Percentiles rank a stretch among this genome's conserved stretches.
Evolutionary conservation across 1,140 invertebrate genomes (phyloP).

Genomic region (Phymorhynchus buccinoides): DNA sequence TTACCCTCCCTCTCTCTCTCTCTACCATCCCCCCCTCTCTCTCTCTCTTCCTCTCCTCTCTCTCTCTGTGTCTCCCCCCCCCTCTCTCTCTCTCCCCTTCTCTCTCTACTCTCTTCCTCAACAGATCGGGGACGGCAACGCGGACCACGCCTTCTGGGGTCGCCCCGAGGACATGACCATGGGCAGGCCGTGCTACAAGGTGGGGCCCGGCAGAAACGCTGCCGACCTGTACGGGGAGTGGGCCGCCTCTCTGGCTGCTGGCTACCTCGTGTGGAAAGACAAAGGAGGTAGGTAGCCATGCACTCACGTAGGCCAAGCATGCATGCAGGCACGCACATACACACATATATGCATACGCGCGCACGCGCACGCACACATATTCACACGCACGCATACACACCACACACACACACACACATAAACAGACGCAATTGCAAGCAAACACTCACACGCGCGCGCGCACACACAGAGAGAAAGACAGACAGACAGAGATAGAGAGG

Average conservation of each 20-base stretch:
- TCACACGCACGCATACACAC: neutral
- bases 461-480: neutral
- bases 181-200: conserved; percentile 78
- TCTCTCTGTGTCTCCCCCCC: no score
- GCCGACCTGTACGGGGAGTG: conserved; percentile 80
- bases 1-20: no score
- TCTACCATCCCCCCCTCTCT: no score
- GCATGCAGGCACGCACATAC: neutral
- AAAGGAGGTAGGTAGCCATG: conserved; percentile 25
- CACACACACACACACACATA: conserved; percentile 13
- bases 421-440: no score
- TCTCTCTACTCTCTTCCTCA: no score
- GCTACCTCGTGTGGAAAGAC: conserved; percentile 75
- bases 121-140: conserved; percentile 68
- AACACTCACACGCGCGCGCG: no score
- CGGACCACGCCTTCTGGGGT: conserved; percentile 62
- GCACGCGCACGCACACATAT: conserved; percentile 15
- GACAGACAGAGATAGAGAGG: neutral
- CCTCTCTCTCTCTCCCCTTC: no score
- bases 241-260: conserved; percentile 77
- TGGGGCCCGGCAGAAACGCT: conserved; percentile 76
- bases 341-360: neutral
- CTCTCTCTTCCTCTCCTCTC: no score
- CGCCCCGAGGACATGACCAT: conserved; percentile 77
- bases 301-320: no score